These are phyloP conservation scores for Trachemys scripta DNA, from an alignment of 2,113 vertebrate genomes.

Conservation along the genomic window DNA sequence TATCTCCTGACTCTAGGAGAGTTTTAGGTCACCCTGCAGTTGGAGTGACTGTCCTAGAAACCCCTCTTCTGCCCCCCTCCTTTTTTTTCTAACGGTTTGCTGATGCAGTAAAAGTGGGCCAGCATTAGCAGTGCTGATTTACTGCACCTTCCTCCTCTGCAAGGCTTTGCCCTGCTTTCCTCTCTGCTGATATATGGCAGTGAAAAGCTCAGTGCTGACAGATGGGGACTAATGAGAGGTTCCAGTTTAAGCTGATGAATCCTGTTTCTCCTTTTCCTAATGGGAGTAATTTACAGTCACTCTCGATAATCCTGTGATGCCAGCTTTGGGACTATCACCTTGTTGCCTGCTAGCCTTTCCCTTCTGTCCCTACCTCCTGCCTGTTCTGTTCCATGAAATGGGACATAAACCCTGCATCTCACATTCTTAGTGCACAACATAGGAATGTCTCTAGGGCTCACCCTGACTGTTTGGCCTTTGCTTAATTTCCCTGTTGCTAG, in stretches of 20 bases:
- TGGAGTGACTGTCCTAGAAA: constrained; percentile 28
- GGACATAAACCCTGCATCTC: fast-evolving
- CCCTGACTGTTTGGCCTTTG: background rate
- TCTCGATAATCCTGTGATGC: background rate
- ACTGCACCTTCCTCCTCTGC: background rate
- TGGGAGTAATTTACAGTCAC: background rate
- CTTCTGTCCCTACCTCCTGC: background rate
- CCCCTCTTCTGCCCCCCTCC: fast-evolving
- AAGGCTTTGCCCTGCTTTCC: background rate
- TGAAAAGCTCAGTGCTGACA: background rate
- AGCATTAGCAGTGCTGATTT: background rate
- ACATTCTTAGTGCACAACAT: fast-evolving
- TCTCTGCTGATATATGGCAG: background rate
- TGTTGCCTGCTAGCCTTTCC: background rate
- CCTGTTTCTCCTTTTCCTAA: background rate
- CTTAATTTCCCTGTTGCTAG: background rate
- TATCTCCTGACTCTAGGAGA: background rate
- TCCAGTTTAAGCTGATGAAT: background rate
- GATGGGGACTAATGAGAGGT: background rate
- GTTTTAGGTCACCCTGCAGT: background rate
- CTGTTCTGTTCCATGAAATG: fast-evolving
- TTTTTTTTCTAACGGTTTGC: background rate
- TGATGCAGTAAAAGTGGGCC: background rate
- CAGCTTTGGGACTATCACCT: fast-evolving
- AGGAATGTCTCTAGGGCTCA: background rate